Base-by-base conservation (phyloP, 2,113 vertebrate genomes). In the Pedetes capensis region DNA sequence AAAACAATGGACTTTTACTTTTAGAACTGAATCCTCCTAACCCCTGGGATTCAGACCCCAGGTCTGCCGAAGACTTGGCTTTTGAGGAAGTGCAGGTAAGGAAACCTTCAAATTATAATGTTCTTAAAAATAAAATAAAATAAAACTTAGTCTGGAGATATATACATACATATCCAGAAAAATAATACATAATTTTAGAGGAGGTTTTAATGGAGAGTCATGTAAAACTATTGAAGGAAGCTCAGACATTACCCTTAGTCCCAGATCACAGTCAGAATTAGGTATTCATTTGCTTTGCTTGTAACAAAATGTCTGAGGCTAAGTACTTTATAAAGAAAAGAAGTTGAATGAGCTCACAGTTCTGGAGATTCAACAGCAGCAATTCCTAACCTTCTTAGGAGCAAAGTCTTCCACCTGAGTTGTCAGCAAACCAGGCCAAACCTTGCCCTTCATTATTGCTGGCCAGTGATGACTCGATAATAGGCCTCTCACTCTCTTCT, bases 21-120 rank as follows among this genome's bases (percentile, higher is more conserved):
- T 17, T 98, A 29, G 98, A 99, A 96, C 89, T 99, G 87, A 98
- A 91, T 85, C 98, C 98, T 57, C 89, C 98, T 59, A 98, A 99
- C 44, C 98, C 98, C 51, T 99, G 99, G 98, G 97, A 98, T 32
- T n/a, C 63, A 80, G 98, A 99, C 3, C 98, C 98, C 13, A 97
- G 95, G 89, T 68, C 96, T 47, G 79, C 95, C 69, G 94, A 97
- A 90, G 98, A 98, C 61, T 97, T 99, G 71, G 96, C 98, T 81
- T 95, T 94, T 61, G 98, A 98, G 93, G 98, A 99, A 96, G 98
- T 99, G 0, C 98, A 98, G 97, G 99, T 99, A 96, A 83, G 92
- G 11, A 95, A 68, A 81, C 5, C 72, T n/a, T 79, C 61, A 72
- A 27, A 13, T 66, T 34, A 49, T 29, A 25, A 23, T 84, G 47